Conservation (phyloP, 23 tunicate species). For the Ciona savignyi region DNA sequence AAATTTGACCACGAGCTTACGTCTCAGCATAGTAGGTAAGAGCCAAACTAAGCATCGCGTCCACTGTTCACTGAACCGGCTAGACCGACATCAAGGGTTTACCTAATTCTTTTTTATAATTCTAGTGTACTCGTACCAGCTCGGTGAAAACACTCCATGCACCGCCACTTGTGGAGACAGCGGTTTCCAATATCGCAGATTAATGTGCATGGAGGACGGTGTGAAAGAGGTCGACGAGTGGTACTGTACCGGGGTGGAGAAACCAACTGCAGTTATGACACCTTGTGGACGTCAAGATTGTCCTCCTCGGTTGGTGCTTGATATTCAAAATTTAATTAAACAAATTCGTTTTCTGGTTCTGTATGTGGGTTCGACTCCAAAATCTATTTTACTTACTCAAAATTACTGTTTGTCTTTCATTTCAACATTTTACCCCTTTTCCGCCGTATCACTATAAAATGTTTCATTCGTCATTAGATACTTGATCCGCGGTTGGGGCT, state of each 20-base stretch:
- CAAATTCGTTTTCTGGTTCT: neutral
- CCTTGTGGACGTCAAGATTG: slow-evolving; percentile 72
- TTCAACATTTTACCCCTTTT: too few relatives aligned
- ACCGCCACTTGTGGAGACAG: slow-evolving; percentile 67
- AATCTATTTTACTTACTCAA: too few relatives aligned
- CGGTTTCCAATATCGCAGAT: slow-evolving; percentile 31
- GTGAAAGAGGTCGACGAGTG: slow-evolving; percentile 65
- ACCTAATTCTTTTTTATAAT: neutral
- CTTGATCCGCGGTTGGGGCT: slow-evolving; percentile 48
- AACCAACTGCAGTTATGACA: slow-evolving; percentile 14
- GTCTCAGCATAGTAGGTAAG: slow-evolving; percentile 35
- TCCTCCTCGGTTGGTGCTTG: slow-evolving; percentile 57
- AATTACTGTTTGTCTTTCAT: too few relatives aligned
- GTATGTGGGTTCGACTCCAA: too few relatives aligned
- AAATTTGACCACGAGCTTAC: slow-evolving; percentile 34
- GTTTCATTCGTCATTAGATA: slow-evolving; percentile 36
- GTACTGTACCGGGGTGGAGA: slow-evolving; percentile 46
- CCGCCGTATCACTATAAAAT: too few relatives aligned
- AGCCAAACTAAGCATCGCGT: neutral
- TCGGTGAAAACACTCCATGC: slow-evolving; percentile 45
- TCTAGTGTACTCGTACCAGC: slow-evolving; percentile 58
- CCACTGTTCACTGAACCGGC: neutral
- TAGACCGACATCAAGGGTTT: too few relatives aligned
- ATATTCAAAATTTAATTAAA: neutral
- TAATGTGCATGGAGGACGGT: slow-evolving; percentile 62